Conservation (phyloP, 1,140 invertebrate genomes). For the Saccostrea echinata region DNA sequence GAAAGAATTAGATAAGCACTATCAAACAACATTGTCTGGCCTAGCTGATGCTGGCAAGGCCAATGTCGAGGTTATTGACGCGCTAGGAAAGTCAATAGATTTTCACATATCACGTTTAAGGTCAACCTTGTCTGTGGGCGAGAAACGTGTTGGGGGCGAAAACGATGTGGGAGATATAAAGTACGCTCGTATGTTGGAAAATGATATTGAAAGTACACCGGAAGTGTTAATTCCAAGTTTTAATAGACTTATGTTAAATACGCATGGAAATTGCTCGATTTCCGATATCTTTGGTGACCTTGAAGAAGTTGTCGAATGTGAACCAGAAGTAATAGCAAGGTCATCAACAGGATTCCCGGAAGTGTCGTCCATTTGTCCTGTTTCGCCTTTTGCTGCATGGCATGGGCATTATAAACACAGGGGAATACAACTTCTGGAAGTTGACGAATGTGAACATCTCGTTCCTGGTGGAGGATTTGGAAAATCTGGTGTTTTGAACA, state of each 20-base stretch:
- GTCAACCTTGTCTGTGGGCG: not conserved
- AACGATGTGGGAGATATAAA: conserved; percentile 10
- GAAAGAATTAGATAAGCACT: conserved; percentile 34
- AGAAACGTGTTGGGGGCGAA: not conserved
- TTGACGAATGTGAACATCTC: conserved; percentile 30
- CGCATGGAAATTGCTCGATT: conserved; percentile 29
- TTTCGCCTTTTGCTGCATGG: conserved; percentile 29
- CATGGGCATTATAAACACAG: conserved; percentile 36
- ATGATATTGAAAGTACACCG: conserved; percentile 25
- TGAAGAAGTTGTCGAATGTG: conserved; percentile 27
- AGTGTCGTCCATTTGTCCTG: conserved; percentile 38
- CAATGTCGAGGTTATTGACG: conserved; percentile 16
- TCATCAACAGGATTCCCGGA: conserved; percentile 21
- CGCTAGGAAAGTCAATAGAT: conserved; percentile 13
- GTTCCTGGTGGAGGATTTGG: conserved; percentile 1
- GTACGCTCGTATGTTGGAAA: conserved; percentile 3
- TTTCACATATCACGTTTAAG: conserved; percentile 1
- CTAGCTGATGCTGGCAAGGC: conserved; percentile 14
- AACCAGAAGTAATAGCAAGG: conserved; percentile 18
- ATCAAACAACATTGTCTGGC: conserved; percentile 10
- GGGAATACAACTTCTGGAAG: conserved; percentile 23
- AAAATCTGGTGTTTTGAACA: conserved; percentile 14
- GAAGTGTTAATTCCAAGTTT: conserved; percentile 31
- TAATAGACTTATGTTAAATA: conserved; percentile 36
- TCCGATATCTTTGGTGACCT: conserved; percentile 19